A percentile compares a stretch with the other conserved stretches of the same genome.
Conservation (phyloP, 2,797 vertebrate genomes). For the Acridotheres tristis region DNA sequence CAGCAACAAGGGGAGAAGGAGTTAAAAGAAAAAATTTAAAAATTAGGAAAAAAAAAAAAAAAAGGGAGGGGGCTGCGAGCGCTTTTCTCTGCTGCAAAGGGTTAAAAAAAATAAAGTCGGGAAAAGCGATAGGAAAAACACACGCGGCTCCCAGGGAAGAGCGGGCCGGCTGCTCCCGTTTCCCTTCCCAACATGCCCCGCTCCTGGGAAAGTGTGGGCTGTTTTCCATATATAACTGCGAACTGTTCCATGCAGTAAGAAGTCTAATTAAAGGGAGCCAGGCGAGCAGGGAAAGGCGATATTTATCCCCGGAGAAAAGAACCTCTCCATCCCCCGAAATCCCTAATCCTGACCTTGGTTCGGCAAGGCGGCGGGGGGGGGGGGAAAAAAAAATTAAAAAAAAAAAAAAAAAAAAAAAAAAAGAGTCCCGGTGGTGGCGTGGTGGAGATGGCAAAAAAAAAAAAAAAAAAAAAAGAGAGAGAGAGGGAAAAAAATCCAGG, state of each 20-base stretch:
- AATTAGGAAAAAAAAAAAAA: too few relatives aligned
- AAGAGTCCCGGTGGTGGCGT: too few relatives aligned
- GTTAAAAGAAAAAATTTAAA: not conserved
- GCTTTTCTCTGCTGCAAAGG: not conserved
- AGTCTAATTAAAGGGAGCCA: constrained; percentile 65
- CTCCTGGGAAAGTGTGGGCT: constrained; percentile 74
- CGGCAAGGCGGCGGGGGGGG: not conserved
- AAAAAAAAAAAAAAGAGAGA: too few relatives aligned
- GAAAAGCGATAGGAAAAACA: constrained; percentile 54
- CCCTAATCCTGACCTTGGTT: not conserved
- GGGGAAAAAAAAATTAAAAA: not conserved
- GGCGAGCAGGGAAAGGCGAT: constrained; percentile 29
- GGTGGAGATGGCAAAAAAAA: too few relatives aligned
- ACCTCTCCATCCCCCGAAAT: not conserved
- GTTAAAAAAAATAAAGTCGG: constrained; percentile 36
- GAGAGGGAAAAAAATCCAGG: not conserved
- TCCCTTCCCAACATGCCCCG: constrained; percentile 55
- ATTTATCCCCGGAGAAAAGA: constrained; percentile 33
- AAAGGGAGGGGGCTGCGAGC: accelerated
- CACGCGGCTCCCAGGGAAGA: constrained; percentile 49
- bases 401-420: too few relatives aligned
- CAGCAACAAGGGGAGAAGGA: accelerated
- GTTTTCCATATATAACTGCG: constrained; percentile 73
- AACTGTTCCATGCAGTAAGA: constrained; percentile 73
- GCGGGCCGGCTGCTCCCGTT: constrained; percentile 58